Percentiles rank a stretch among this genome's conserved stretches.
phyloP scores from a whole-genome alignment of 2,797 vertebrate species.

The Podarcis siculus region DNA sequence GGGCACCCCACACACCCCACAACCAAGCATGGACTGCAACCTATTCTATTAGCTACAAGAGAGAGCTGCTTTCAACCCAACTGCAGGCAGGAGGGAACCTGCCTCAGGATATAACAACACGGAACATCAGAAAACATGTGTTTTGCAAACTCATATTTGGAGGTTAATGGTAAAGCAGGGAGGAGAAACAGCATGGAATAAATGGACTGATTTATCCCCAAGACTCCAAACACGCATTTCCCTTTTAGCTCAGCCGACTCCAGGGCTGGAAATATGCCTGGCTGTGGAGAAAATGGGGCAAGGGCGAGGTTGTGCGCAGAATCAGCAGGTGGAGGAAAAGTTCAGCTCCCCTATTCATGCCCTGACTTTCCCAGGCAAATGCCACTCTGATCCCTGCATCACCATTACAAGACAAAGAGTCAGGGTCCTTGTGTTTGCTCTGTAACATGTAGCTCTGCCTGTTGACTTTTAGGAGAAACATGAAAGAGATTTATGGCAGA shows the following conservation, averaged over 20 bases:
- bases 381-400: neutral
- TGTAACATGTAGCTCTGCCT: neutral
- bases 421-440: neutral
- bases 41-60: too few species aligned
- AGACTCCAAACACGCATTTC: neutral
- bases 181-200: too few species aligned
- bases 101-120: neutral
- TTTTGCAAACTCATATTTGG: neutral
- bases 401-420: neutral
- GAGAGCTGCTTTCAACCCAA: too few species aligned
- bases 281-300: accelerated
- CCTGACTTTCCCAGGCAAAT: neutral
- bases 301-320: neutral
- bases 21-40: too few species aligned
- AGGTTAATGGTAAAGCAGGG: neutral
- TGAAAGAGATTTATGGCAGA: neutral
- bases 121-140: neutral
- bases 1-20: too few species aligned
- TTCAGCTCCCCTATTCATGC: neutral
- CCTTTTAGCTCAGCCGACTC: neutral
- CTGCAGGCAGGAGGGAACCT: too few species aligned
- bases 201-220: neutral
- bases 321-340: neutral
- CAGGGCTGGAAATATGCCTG: neutral
- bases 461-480: neutral